Percentiles rank a stretch among this genome's conserved stretches.
Evolutionary conservation across 2,888 invertebrate genomes (phyloP).

Genomic region (Linnaemya tessellans): DNA sequence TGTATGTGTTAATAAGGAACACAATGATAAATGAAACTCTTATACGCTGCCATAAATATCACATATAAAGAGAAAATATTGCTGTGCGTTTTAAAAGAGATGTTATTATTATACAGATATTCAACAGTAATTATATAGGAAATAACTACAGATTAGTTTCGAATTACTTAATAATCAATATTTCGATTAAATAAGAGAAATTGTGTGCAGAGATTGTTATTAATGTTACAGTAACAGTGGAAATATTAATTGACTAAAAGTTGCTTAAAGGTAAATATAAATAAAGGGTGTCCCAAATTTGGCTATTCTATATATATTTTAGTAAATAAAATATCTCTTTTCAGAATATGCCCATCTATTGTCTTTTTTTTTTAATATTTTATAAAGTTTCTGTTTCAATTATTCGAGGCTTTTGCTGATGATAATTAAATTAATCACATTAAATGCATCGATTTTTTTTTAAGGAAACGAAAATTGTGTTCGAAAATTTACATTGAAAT

Average conservation of each 20-base stretch:
- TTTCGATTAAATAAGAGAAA: constrained; percentile 15
- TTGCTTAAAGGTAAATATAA: no score
- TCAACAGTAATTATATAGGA: constrained; percentile 32
- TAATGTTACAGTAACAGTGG: neutral
- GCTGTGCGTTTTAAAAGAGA: neutral
- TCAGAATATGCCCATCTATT: no score
- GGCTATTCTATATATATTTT: no score
- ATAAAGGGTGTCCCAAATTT: no score
- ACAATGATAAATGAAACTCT: constrained; percentile 75
- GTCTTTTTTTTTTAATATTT: no score
- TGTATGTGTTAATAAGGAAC: constrained; percentile 23
- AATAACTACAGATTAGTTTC: constrained; percentile 12
- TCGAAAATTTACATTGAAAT: no score
- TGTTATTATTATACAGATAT: neutral
- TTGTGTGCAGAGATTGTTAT: neutral
- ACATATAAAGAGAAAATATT: constrained; percentile 1
- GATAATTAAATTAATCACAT: no score
- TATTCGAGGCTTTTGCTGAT: no score
- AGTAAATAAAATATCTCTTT: no score
- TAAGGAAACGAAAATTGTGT: no score
- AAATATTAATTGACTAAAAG: neutral
- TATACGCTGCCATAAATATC: constrained; percentile 68
- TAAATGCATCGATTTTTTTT: no score
- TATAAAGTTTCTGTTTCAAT: no score
- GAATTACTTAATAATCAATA: constrained; percentile 51